phyloP scores from a whole-genome alignment of 2,113 vertebrate species.

The Onychorhynchus coronatus region DNA sequence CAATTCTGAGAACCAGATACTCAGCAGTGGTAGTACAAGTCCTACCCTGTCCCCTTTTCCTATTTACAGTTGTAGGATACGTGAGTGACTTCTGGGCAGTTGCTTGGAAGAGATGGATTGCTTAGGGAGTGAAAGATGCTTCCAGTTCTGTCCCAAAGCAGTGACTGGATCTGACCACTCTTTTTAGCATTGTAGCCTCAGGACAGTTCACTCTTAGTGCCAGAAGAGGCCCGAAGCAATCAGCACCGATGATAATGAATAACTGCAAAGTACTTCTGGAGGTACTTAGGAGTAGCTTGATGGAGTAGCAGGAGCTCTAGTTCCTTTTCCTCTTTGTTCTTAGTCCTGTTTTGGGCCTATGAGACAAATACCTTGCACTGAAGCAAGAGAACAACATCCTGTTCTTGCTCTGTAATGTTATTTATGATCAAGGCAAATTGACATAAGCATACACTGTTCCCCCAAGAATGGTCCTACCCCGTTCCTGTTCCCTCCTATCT shows the following conservation, averaged over 20 bases:
- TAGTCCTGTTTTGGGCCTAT: background rate
- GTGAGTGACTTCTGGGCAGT: background rate
- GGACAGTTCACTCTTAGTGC: background rate
- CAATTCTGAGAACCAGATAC: background rate
- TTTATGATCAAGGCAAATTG: background rate
- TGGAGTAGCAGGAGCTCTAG: background rate
- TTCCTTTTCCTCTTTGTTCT: background rate
- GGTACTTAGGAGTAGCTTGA: background rate
- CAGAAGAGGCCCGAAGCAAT: background rate
- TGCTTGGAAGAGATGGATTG: background rate
- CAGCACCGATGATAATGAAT: background rate
- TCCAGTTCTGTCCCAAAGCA: background rate
- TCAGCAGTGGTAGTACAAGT: background rate
- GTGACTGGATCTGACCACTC: background rate
- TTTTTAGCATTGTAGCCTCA: background rate
- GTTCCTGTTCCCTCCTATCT: background rate
- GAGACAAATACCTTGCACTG: background rate
- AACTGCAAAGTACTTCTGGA: background rate
- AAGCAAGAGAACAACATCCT: background rate
- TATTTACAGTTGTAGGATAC: accelerated
- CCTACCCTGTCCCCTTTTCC: background rate
- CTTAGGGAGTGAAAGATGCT: background rate
- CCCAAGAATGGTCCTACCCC: background rate
- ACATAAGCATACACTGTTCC: background rate
- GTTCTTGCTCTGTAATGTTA: background rate